Percentiles rank a stretch among this genome's conserved stretches.
phyloP scores from a whole-genome alignment of 1,140 invertebrate genomes.

The Lethocerus indicus region DNA sequence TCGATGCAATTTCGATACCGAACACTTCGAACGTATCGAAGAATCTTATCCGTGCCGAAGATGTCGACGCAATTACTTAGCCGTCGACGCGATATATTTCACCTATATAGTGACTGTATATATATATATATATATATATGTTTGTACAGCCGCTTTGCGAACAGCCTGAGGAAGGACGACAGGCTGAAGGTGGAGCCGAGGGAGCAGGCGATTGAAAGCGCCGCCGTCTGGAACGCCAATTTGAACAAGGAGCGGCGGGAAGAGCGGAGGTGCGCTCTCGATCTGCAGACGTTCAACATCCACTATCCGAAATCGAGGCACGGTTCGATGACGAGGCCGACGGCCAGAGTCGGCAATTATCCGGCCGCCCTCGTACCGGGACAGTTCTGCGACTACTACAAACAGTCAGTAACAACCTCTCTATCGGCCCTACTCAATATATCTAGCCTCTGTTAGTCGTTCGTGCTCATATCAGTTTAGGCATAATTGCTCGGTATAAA shows the following conservation, averaged over 20 bases:
- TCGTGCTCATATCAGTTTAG: too few relatives aligned
- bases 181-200: conserved; percentile 44
- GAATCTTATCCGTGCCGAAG: too few relatives aligned
- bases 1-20: too few relatives aligned
- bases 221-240: conserved; percentile 72
- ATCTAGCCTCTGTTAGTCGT: too few relatives aligned
- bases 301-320: conserved; percentile 40
- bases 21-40: too few relatives aligned
- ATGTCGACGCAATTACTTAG: too few relatives aligned
- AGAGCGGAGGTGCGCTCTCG: conserved; percentile 46
- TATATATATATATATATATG: background rate
- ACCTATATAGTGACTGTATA: background rate
- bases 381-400: conserved; percentile 79
- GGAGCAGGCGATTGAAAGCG: conserved; percentile 71
- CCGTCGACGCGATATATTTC: too few relatives aligned
- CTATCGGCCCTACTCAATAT: too few relatives aligned
- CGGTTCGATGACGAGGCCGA: conserved; percentile 27
- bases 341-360: conserved; percentile 51
- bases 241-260: conserved; percentile 58
- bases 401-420: conserved; percentile 37
- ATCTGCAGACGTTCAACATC: conserved; percentile 58
- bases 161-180: conserved; percentile 14
- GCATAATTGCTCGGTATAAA: too few relatives aligned
- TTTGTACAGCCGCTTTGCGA: too few relatives aligned
- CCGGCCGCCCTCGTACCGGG: conserved; percentile 83